Percentiles rank a stretch among this genome's conserved stretches.
Conservation (phyloP, 2,888 invertebrate species). For the Pachydiplax longipennis region DNA sequence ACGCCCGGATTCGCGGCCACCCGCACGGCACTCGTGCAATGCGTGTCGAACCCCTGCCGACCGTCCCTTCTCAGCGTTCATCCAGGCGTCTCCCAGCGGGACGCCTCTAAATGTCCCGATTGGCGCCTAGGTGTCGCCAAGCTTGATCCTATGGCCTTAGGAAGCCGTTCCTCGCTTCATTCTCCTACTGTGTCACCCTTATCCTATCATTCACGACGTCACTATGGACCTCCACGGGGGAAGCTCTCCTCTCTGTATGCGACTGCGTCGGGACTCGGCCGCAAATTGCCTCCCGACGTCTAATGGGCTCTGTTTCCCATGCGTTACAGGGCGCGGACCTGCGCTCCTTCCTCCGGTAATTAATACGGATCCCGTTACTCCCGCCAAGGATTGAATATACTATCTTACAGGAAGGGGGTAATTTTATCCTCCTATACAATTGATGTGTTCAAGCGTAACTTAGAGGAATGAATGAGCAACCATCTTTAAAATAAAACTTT, state of each 20-base stretch:
- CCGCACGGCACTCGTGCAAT: neutral
- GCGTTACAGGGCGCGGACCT: neutral
- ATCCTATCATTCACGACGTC: neutral
- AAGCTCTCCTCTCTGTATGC: neutral
- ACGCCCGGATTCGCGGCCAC: neutral
- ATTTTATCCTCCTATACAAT: too few relatives aligned
- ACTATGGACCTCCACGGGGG: neutral
- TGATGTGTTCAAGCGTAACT: neutral
- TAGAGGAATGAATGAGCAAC: neutral
- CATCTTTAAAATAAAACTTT: too few relatives aligned
- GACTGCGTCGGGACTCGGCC: neutral
- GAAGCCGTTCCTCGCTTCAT: neutral
- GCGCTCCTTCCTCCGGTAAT: neutral
- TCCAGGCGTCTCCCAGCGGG: neutral
- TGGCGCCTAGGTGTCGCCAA: constrained; percentile 29
- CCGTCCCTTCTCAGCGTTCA: neutral
- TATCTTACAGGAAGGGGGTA: too few relatives aligned
- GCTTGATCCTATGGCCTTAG: neutral
- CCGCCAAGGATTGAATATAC: too few relatives aligned
- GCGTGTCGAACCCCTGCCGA: neutral
- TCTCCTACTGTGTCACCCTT: neutral
- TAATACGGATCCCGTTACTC: neutral
- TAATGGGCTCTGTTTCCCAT: neutral
- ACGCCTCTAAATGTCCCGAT: constrained; percentile 21
- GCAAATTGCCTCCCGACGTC: neutral